Conservation (phyloP, 64 coral and sea anemone genomes). For the Stylophora pistillata region DNA sequence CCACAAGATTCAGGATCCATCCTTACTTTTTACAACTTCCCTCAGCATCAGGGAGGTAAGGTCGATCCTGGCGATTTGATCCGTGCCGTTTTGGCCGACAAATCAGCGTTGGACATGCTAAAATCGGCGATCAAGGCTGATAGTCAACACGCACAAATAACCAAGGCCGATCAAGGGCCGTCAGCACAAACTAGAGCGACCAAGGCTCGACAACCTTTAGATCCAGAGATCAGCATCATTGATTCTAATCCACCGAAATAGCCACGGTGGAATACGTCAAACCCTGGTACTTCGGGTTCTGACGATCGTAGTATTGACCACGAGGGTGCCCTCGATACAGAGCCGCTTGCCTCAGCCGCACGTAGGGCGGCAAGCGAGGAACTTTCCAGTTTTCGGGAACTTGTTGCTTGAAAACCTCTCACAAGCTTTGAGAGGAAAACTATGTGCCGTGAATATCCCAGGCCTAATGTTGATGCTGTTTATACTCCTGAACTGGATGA, state of each 20-base stretch:
- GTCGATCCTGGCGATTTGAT: too few relatives aligned
- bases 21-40: not conserved
- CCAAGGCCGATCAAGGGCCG: not conserved
- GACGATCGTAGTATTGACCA: not conserved
- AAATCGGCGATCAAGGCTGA: constrained; percentile 11
- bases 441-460: not conserved
- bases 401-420: not conserved
- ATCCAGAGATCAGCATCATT: too few relatives aligned
- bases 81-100: too few relatives aligned
- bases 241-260: too few relatives aligned
- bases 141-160: not conserved
- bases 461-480: too few relatives aligned
- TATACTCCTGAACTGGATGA: too few relatives aligned
- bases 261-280: too few relatives aligned
- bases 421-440: too few relatives aligned
- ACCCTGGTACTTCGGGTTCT: not conserved
- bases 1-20: not conserved
- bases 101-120: too few relatives aligned
- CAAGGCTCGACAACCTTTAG: too few relatives aligned
- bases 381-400: not conserved
- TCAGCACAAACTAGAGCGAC: too few relatives aligned
- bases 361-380: not conserved
- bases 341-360: not conserved
- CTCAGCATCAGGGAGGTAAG: too few relatives aligned
- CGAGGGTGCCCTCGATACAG: not conserved